Evolutionary conservation across 2,797 vertebrate genomes (phyloP), one percentile per base, ranked within the genome.

Genomic region (Pipistrellus pipistrellus): DNA sequence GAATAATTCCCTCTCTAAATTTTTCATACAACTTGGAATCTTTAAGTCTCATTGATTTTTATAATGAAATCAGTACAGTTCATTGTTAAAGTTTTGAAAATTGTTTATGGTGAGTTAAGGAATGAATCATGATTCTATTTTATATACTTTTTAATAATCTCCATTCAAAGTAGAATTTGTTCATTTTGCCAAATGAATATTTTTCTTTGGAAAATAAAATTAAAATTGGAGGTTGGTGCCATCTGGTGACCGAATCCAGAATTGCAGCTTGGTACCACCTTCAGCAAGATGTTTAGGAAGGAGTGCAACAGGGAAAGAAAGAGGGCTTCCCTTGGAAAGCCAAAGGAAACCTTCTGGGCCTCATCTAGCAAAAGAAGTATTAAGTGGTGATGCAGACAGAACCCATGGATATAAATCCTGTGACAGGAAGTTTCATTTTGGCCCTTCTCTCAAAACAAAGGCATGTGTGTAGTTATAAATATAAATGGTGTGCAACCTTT

Each of bases 171-270:
- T 57, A 48, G 66, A 72, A 90, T 83, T 77, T 81, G n/a, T n/a
- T 51, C 9, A 18, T 85, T 90, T 91, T 59, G 32, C 15, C 38
- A 62, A 77, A 77, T 80, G 44, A 75, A 5, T 64, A 3, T 59
- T 32, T 91, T 41, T 30, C 20, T 21, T 35, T 64, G 23, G 12
- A 82, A 91, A 85, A 64, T 27, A 64, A 78, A 69, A 76, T 68
- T 95, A 59, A 80, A 83, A 51, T 89, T 86, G 44, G 46, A 30
- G 3, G 14, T 30, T 23, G 30, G 6, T 71, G 89, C 76, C 95
- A 95, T 87, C 96, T 96, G 15, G 84, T 96, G 96, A 76, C 30
- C 20, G 57, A 25, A 91, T 89, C 3, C 3, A 88, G 46, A 93
- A 95, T 38, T 97, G 86, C 95, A 92, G 14, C 18, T 53, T 82